Percentiles rank a stretch among this genome's conserved stretches.
These are phyloP conservation scores for Alsophila aescularia DNA, from an alignment of 2,888 invertebrate genomes.

Conservation along the genomic window DNA sequence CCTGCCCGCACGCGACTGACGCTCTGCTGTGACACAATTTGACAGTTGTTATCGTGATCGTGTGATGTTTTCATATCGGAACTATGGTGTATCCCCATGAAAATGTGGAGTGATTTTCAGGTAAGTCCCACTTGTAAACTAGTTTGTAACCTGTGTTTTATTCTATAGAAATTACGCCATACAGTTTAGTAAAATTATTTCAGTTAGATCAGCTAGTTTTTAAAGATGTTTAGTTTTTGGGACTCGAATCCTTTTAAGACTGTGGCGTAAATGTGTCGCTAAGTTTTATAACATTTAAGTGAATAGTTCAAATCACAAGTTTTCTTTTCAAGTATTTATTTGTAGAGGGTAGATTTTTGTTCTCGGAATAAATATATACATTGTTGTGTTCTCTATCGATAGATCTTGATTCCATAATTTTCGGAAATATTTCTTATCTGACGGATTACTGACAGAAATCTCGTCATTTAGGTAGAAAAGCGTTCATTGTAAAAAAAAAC, in stretches of 20 bases:
- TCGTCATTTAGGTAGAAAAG: no score
- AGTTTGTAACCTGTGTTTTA: slow-evolving; percentile 11
- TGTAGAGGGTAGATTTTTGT: slow-evolving; percentile 16
- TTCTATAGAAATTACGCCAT: slow-evolving; percentile 35
- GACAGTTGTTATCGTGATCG: slow-evolving; percentile 84
- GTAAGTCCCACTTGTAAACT: slow-evolving; percentile 53
- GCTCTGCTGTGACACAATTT: slow-evolving; percentile 74
- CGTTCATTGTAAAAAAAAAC: no score
- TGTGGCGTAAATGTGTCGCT: not conserved
- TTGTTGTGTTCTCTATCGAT: no score
- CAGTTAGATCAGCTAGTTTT: slow-evolving; percentile 38
- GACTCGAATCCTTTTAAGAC: slow-evolving; percentile 8
- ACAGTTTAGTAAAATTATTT: slow-evolving; percentile 43
- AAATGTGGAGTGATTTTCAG: slow-evolving; percentile 85
- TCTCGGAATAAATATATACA: not conserved
- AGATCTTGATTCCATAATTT: no score
- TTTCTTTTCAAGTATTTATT: not conserved
- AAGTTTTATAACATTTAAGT: not conserved
- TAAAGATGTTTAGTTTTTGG: slow-evolving; percentile 26
- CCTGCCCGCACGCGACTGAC: slow-evolving; percentile 67
- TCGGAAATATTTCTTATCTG: no score
- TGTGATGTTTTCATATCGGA: slow-evolving; percentile 83
- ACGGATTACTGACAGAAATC: no score
- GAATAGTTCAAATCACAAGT: not conserved
- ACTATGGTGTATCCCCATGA: slow-evolving; percentile 84